A percentile compares a stretch with the other conserved stretches of the same genome.
Evolutionary conservation across 2,797 vertebrate species (phyloP).

Genomic region (Rhadinocentrus ornatus): DNA sequence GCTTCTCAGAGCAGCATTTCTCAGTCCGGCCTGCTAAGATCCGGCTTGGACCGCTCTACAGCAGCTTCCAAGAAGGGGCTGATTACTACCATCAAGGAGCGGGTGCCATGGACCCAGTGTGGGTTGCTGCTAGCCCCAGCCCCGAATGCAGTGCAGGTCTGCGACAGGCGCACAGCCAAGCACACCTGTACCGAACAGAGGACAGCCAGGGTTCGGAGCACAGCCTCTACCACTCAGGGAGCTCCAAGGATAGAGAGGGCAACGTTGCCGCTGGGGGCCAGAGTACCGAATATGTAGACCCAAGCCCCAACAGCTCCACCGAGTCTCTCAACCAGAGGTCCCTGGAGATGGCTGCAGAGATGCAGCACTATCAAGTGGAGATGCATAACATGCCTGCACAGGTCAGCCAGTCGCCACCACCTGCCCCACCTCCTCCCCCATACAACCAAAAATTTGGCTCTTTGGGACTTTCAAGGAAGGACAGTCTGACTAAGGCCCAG

Average conservation of each 20-base stretch:
- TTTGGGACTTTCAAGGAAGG: slow-evolving; percentile 93
- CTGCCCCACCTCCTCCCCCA: slow-evolving; percentile 80
- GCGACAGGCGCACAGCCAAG: slow-evolving; percentile 83
- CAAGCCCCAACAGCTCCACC: slow-evolving; percentile 90
- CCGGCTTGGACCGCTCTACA: slow-evolving; percentile 91
- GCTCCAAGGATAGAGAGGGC: slow-evolving; percentile 87
- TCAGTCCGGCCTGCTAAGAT: slow-evolving; percentile 88
- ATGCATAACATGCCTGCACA: slow-evolving; percentile 84
- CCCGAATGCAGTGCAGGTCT: slow-evolving; percentile 86
- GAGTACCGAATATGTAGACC: slow-evolving; percentile 87
- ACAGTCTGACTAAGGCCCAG: slow-evolving; percentile 99
- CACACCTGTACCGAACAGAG: slow-evolving; percentile 86
- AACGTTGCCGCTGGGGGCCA: slow-evolving; percentile 76
- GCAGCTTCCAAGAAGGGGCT: slow-evolving; percentile 94
- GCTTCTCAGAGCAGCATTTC: slow-evolving; percentile 93
- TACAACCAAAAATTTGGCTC: slow-evolving; percentile 91
- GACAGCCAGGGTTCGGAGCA: slow-evolving; percentile 88
- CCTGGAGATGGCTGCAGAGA: slow-evolving; percentile 88
- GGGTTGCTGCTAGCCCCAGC: slow-evolving; percentile 78
- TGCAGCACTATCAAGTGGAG: slow-evolving; percentile 91
- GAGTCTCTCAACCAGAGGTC: slow-evolving; percentile 91
- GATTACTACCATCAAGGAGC: slow-evolving; percentile 86
- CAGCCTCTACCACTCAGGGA: slow-evolving; percentile 90
- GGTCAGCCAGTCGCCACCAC: slow-evolving; percentile 83
- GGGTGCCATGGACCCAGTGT: slow-evolving; percentile 61